Percentiles rank a stretch among this genome's conserved stretches.
Conservation (phyloP, 2,797 vertebrate genomes). For the Coccyzus lansbergi region DNA sequence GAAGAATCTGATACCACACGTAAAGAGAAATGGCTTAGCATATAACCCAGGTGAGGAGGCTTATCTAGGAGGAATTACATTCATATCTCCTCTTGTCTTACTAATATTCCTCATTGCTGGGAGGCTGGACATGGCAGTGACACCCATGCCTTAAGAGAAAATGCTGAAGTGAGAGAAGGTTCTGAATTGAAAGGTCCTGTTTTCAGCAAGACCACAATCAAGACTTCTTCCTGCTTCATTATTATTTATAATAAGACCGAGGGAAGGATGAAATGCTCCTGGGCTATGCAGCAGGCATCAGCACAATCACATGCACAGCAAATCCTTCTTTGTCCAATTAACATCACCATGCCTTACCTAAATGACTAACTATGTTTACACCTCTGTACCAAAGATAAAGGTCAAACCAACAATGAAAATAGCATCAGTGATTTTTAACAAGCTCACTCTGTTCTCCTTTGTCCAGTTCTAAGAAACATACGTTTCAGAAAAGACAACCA, state of each 20-base stretch:
- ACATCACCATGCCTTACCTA: not conserved
- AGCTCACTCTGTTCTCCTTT: not conserved
- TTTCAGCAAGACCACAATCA: slow-evolving; percentile 7
- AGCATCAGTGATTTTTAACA: not conserved
- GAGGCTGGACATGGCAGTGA: not conserved
- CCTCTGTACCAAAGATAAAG: not conserved
- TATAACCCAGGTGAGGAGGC: not conserved
- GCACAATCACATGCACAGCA: not conserved
- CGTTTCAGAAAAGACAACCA: not conserved
- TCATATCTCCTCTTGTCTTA: not conserved
- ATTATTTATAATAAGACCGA: not conserved
- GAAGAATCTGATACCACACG: not conserved
- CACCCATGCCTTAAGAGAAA: not conserved
- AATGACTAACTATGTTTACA: not conserved
- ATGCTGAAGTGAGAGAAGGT: not conserved
- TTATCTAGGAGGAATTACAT: not conserved
- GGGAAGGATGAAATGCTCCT: not conserved
- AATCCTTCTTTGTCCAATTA: not conserved
- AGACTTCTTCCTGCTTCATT: not conserved
- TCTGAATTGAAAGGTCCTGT: not conserved
- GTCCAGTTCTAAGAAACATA: not conserved
- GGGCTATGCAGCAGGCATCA: not conserved
- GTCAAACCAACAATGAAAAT: not conserved
- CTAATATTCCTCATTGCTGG: not conserved
- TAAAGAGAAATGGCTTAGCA: not conserved